These are phyloP conservation scores for Anser cygnoides DNA, from an alignment of 2,113 vertebrate genomes.

Conservation along the genomic window DNA sequence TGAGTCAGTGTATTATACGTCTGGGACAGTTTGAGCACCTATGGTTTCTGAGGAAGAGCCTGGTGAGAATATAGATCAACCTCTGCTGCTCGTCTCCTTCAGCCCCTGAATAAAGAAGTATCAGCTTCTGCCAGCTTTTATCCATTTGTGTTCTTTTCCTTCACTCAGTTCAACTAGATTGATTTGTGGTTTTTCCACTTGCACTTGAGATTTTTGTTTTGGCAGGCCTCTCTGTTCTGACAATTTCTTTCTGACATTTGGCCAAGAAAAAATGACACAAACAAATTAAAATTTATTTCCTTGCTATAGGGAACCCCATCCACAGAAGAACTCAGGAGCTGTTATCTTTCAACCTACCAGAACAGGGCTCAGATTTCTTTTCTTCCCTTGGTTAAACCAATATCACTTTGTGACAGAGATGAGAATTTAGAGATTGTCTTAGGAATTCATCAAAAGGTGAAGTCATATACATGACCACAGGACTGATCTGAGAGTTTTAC, in stretches of 20 bases:
- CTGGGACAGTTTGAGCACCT: neutral
- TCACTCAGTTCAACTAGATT: neutral
- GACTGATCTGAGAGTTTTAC: neutral
- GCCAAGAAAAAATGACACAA: neutral
- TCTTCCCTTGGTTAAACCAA: neutral
- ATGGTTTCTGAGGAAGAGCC: neutral
- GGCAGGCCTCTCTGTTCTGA: neutral
- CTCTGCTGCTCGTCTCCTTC: neutral
- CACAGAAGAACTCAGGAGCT: neutral
- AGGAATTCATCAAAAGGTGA: neutral
- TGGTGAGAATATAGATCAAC: conserved; percentile 17
- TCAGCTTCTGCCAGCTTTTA: conserved; percentile 6
- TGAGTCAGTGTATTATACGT: neutral
- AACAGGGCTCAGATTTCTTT: neutral
- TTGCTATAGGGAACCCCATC: neutral
- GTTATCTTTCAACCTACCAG: neutral
- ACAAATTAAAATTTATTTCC: conserved; percentile 25
- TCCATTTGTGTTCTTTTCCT: conserved; percentile 9
- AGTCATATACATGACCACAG: neutral
- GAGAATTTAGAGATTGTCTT: neutral
- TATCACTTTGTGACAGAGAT: neutral
- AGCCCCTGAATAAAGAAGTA: neutral
- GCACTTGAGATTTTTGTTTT: conserved; percentile 19
- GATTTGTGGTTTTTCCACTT: conserved; percentile 22
- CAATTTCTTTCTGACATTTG: conserved; percentile 40